These are phyloP conservation scores for Oncorhynchus gorbuscha DNA, from an alignment of 2,113 vertebrate genomes.

Conservation along the genomic window DNA sequence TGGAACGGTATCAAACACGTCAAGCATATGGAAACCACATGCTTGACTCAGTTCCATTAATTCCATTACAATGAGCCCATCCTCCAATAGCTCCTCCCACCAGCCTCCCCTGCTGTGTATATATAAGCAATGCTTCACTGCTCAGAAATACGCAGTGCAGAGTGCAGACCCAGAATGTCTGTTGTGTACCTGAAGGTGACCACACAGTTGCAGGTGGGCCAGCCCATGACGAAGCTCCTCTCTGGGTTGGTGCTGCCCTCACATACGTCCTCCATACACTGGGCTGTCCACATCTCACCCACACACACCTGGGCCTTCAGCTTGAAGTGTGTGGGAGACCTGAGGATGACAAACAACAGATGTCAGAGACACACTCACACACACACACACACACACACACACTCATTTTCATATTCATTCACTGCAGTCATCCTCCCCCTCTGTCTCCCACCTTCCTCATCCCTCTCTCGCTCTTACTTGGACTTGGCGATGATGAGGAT, in stretches of 20 bases:
- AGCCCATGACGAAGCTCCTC: constrained; percentile 92
- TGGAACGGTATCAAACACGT: too few species aligned
- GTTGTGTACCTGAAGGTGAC: constrained; percentile 86
- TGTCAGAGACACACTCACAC: background rate
- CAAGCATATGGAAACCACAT: too few species aligned
- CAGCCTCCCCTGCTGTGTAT: too few species aligned
- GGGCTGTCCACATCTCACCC: constrained; percentile 91
- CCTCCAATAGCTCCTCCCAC: too few species aligned
- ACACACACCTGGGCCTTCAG: constrained; percentile 81
- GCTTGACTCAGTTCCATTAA: too few species aligned
- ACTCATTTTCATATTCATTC: background rate
- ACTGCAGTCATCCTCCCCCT: background rate
- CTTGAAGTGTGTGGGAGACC: constrained; percentile 80
- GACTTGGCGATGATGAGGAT: constrained; percentile 65
- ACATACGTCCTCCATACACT: constrained; percentile 91
- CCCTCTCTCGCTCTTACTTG: constrained; percentile 50
- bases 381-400: background rate
- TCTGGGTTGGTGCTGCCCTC: constrained; percentile 83
- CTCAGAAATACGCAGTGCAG: too few species aligned
- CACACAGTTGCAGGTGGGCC: constrained; percentile 93
- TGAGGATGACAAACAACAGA: constrained; percentile 23
- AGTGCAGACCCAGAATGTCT: background rate
- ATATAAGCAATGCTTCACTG: too few species aligned
- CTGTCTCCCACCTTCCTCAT: background rate
- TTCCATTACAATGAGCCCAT: too few species aligned